These are phyloP conservation scores for Pachypanchax playfairii DNA, from an alignment of 2,113 vertebrate species.

Conservation along the genomic window DNA sequence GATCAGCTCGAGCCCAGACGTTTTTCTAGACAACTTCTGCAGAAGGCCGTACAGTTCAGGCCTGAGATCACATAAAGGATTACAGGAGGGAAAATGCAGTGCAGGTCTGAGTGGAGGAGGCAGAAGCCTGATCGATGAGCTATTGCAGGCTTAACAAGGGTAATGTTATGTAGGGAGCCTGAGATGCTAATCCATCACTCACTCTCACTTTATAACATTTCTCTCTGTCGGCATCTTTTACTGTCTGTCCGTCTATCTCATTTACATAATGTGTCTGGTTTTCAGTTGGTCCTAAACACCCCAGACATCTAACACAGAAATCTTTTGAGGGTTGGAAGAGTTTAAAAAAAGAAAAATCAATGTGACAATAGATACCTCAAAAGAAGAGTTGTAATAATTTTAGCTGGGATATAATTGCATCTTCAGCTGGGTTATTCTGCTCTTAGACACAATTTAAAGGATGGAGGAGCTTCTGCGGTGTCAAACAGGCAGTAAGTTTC, in stretches of 20 bases:
- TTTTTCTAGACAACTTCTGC: conserved; percentile 48
- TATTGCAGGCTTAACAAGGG: conserved; percentile 76
- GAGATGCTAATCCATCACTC: conserved; percentile 76
- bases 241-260: background rate
- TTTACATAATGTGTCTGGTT: conserved; percentile 32
- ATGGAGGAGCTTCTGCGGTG: conserved; percentile 23
- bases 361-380: conserved; percentile 12
- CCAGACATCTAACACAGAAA: conserved; percentile 20
- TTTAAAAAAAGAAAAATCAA: background rate
- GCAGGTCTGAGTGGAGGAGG: conserved; percentile 55
- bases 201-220: conserved; percentile 42
- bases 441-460: conserved; percentile 28
- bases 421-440: conserved; percentile 40
- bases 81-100: conserved; percentile 60
- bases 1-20: conserved; percentile 52
- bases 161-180: conserved; percentile 74
- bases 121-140: conserved; percentile 74
- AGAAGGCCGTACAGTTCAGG: conserved; percentile 24
- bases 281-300: conserved; percentile 13
- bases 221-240: conserved; percentile 19
- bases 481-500: conserved; percentile 49
- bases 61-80: conserved; percentile 73
- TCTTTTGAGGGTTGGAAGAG: conserved; percentile 10
- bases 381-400: conserved; percentile 35
- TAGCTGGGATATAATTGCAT: conserved; percentile 30